Base-by-base conservation (phyloP, 2,113 vertebrate species). In the Symphodus melops region DNA sequence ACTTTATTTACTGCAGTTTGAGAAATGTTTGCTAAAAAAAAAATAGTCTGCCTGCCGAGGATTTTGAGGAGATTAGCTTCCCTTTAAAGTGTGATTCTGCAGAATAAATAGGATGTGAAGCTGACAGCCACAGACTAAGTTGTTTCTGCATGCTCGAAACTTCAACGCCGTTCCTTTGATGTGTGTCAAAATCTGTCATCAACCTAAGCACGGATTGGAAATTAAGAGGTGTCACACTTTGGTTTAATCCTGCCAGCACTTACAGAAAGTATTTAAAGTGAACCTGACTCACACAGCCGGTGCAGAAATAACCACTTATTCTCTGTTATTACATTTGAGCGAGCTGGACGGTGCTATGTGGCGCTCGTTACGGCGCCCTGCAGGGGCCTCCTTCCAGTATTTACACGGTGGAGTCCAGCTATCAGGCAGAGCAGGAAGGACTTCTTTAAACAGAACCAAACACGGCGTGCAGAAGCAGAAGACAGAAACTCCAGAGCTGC, bases 371-470 rank as follows among this genome's bases (percentile, higher is more conserved):
- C 64, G 69, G 25, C 21, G 23, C 54, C 75, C 60, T 58, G 48
- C 73, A 16, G 42, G 42, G 66, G 87, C 70, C 12, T 46, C 58
- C 55, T 70, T 82, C 69, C 81, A 77, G 53, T 81, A 75, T 91
- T 89, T 90, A 84, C 77, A 80, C 23, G 48, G 64, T 69, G 37
- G 54, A 0, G 44, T 79, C 72, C 75, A 74, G 83, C 88, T 87
- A 91, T 91, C 90, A 88, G 86, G 60, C 78, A 19, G 68, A 65
- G 72, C 89, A 91, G 82, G 86, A 91, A 84, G 81, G 72, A 77
- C 51, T 73, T 83, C 77, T 86, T 77, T 53, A 86, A 89, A 88
- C 86, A 86, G n/a, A 69, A 75, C 78, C 44, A 88, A 88, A 88
- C 86, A 80, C 9, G 55, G 68, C 37, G 10, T 39, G 46, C 6